These are phyloP conservation scores for Tetraneura akinire DNA, from an alignment of 1,140 invertebrate genomes.

Conservation along the genomic window DNA sequence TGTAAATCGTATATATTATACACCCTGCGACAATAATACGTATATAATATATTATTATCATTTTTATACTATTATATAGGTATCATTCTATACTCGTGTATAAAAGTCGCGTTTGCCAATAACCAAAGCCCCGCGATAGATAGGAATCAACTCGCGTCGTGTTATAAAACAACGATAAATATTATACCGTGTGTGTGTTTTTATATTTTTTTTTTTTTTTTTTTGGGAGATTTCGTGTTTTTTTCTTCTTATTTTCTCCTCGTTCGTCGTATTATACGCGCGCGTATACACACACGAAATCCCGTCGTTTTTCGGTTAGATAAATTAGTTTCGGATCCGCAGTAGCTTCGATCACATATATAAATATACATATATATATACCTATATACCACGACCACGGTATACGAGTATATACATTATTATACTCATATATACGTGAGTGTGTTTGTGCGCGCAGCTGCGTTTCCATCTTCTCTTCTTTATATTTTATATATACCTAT, in stretches of 20 bases:
- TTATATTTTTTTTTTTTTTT: neutral
- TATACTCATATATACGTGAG: too few species aligned
- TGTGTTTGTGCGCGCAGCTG: constrained; percentile 13
- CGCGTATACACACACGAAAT: constrained; percentile 11
- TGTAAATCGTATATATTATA: too few species aligned
- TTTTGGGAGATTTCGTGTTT: neutral
- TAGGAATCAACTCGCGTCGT: neutral
- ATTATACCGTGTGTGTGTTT: neutral
- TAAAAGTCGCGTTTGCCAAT: neutral
- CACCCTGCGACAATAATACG: too few species aligned
- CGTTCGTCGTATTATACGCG: too few species aligned
- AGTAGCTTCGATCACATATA: neutral
- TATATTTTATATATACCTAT: neutral
- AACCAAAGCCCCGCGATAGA: neutral
- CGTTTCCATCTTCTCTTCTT: constrained; percentile 33
- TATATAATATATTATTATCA: too few species aligned
- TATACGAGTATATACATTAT: too few species aligned
- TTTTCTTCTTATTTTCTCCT: neutral
- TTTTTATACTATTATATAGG: too few species aligned
- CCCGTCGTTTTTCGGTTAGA: constrained; percentile 45
- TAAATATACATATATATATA: neutral
- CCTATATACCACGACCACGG: neutral
- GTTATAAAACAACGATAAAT: neutral
- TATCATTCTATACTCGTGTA: too few species aligned
- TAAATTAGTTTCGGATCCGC: constrained; percentile 49